Percentiles rank a stretch among this genome's conserved stretches.
phyloP scores from a whole-genome alignment of 2,888 invertebrate species.

The Dryobota labecula region DNA sequence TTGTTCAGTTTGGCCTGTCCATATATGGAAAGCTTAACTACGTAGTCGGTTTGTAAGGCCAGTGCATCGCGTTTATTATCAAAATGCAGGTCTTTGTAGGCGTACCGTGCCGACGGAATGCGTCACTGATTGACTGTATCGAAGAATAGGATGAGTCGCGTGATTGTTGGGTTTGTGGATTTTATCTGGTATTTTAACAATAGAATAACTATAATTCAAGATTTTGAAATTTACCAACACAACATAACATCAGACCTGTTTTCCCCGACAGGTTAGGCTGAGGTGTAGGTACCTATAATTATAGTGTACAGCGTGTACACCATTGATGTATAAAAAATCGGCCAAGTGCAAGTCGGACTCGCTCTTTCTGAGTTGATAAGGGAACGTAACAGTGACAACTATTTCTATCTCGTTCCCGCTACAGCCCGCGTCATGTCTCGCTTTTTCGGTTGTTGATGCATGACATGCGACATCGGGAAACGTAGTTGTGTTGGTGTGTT shows the following conservation, averaged over 20 bases:
- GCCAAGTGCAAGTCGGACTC: no score
- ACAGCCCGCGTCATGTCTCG: no score
- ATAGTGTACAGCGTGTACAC: no score
- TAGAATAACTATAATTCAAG: background rate
- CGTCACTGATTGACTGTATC: constrained; percentile 55
- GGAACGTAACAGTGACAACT: no score
- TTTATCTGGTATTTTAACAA: background rate
- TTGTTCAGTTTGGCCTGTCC: background rate
- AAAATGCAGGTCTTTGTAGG: constrained; percentile 66
- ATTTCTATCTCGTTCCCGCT: no score
- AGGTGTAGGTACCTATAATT: background rate
- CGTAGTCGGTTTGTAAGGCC: constrained; percentile 70
- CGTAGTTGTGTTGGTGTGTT: no score
- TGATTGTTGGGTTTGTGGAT: constrained; percentile 18
- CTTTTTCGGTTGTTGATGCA: no score
- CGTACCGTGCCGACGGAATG: constrained; percentile 59
- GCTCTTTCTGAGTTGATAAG: no score
- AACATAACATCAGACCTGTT: background rate
- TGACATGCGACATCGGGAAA: no score
- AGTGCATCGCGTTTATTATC: constrained; percentile 56
- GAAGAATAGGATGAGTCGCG: constrained; percentile 23
- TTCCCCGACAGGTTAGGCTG: background rate
- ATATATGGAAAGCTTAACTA: constrained; percentile 31
- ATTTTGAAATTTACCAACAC: background rate
- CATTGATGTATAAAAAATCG: no score